Evolutionary conservation across 2,113 vertebrate species (phyloP).

Genomic region (Laticauda colubrina): DNA sequence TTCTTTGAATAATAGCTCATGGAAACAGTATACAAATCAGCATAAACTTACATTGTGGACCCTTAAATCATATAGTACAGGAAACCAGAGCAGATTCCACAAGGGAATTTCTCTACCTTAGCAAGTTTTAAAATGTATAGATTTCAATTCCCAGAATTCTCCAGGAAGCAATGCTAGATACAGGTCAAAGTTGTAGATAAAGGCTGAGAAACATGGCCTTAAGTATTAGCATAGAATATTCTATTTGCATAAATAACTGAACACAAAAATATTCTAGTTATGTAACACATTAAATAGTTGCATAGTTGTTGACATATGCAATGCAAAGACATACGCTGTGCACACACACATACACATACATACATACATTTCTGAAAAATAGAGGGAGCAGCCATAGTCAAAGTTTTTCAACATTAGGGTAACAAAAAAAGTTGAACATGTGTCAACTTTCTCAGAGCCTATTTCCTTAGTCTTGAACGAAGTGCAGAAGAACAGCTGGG

Average conservation of each 20-base stretch:
- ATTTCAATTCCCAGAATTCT: not conserved
- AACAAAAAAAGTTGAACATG: not conserved
- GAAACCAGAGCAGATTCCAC: not conserved
- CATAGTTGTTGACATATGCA: not conserved
- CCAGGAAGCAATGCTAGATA: not conserved
- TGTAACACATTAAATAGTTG: not conserved
- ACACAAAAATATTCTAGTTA: not conserved
- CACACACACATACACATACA: not conserved
- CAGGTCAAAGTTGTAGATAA: not conserved
- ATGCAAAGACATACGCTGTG: not conserved
- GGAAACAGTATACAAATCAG: not conserved
- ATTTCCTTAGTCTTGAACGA: not conserved
- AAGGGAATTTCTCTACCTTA: not conserved
- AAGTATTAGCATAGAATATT: not conserved
- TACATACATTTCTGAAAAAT: not conserved
- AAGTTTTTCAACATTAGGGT: not conserved
- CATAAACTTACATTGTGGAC: not conserved
- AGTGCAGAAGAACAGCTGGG: not conserved
- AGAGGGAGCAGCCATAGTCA: not conserved
- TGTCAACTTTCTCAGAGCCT: not conserved
- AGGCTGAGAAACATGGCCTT: not conserved
- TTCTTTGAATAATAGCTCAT: not conserved
- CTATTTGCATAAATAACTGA: not conserved
- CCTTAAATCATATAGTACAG: not conserved
- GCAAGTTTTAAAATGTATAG: not conserved